Base-by-base conservation (phyloP, 2,113 vertebrate genomes). In the Oreochromis spilurus region DNA sequence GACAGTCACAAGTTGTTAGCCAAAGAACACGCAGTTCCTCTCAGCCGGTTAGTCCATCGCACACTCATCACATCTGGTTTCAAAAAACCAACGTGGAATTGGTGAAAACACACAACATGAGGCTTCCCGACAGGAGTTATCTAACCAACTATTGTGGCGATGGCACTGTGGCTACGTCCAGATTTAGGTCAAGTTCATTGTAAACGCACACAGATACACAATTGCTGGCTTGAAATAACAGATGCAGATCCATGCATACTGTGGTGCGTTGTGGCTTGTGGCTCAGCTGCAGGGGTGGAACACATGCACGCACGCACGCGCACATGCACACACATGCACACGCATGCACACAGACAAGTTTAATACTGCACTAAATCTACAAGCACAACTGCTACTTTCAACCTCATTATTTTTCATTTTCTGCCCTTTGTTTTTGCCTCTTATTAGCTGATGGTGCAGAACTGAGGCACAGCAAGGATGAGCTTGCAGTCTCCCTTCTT, bases 381-480 rank as follows among this genome's bases (percentile, higher is more conserved):
- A 5, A 60, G 36, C 53, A 53, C 31, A 62, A 17, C 54, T 21
- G 45, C 67, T 57, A 16, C 78, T 70, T 54, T 84, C 19, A 21
- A 26, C 70, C 43, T 40, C 81, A 79, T 88, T 86, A 84, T 67
- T 75, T 40, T 38, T 29, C 13, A 82, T 82, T 58, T 52, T 67
- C 36, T 10, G 14, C 12, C 26, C 60, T 67, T 79, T 81, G 50
- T 81, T 85, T 84, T n/a, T 82, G 79, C 60, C 70, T 83, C 11
- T 78, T 34, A 31, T 72, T 54, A 77, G 89, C 83, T 90, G 81
- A 87, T 24, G 62, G 70, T 86, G 87, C 87, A 90, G 80, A 83
- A 75, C 62, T 38, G 75, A 83, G 60, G 77, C 55, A n/a, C 50
- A 79, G 83, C 55, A 77, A 24, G 81, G 78, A 89, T 70, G 48